A percentile compares a stretch with the other conserved stretches of the same genome.
Evolutionary conservation across 2,113 vertebrate species (phyloP).

Genomic region (Eulacestoma nigropectus): DNA sequence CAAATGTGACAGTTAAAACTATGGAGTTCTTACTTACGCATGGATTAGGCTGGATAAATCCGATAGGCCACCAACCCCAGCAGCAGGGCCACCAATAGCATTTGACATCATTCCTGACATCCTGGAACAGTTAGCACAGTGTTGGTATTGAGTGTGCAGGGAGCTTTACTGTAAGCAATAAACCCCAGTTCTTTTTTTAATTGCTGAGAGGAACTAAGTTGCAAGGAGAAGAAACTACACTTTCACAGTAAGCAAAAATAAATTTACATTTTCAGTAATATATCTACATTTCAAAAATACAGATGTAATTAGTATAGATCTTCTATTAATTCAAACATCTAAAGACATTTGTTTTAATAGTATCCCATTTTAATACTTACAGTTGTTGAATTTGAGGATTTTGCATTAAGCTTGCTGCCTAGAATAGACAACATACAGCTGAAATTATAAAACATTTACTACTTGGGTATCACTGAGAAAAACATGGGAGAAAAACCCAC

Average conservation of each 20-base stretch:
- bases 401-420: slow-evolving; percentile 98
- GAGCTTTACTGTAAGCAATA: background rate
- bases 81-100: slow-evolving; percentile 89
- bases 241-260: background rate
- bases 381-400: slow-evolving; percentile 96
- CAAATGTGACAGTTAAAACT: background rate
- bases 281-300: background rate
- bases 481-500: background rate
- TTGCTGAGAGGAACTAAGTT: background rate
- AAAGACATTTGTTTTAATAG: background rate
- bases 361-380: slow-evolving; percentile 76
- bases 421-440: slow-evolving; percentile 45
- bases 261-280: background rate
- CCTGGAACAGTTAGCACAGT: slow-evolving; percentile 66
- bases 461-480: background rate
- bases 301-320: background rate
- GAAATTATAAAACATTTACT: slow-evolving; percentile 8
- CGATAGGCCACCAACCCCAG: slow-evolving; percentile 90
- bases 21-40: slow-evolving; percentile 79
- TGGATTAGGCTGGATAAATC: slow-evolving; percentile 97
- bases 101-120: slow-evolving; percentile 99
- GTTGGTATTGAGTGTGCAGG: background rate
- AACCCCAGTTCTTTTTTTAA: background rate
- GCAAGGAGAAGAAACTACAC: background rate
- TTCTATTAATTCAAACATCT: background rate